Conservation (phyloP, 2,797 vertebrate species). For the Cryptoprocta ferox region DNA sequence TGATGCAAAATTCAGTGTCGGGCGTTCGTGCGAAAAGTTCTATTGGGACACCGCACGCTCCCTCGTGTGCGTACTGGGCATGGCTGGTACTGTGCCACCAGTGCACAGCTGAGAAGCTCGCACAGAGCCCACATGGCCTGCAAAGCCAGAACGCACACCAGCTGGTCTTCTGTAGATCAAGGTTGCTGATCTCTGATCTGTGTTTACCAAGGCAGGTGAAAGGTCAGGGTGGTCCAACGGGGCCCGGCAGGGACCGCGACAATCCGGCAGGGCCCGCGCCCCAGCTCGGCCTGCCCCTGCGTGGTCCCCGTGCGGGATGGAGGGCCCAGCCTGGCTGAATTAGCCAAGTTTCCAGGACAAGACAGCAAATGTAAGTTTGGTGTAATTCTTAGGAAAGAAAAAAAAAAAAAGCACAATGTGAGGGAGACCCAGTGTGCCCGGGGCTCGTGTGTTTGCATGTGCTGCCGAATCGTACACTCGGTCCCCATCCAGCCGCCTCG, state of each 20-base stretch:
- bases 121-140: fast-evolving
- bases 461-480: fast-evolving
- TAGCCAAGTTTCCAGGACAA: background rate
- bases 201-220: background rate
- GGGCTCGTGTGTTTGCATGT: fast-evolving
- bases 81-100: fast-evolving
- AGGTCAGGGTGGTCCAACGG: fast-evolving
- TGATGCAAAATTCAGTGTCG: no score
- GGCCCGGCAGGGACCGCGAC: fast-evolving
- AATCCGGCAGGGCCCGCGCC: fast-evolving
- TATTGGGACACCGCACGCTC: background rate
- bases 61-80: fast-evolving
- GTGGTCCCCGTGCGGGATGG: fast-evolving
- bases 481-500: fast-evolving
- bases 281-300: fast-evolving
- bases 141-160: fast-evolving
- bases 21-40: no score
- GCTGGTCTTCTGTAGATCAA: fast-evolving
- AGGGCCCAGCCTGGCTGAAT: fast-evolving
- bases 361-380: background rate
- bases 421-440: background rate
- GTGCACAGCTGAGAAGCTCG: fast-evolving
- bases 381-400: background rate
- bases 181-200: background rate
- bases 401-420: background rate